phyloP scores from a whole-genome alignment of 1,140 invertebrate species.

The Trichomalopsis sarcophagae region DNA sequence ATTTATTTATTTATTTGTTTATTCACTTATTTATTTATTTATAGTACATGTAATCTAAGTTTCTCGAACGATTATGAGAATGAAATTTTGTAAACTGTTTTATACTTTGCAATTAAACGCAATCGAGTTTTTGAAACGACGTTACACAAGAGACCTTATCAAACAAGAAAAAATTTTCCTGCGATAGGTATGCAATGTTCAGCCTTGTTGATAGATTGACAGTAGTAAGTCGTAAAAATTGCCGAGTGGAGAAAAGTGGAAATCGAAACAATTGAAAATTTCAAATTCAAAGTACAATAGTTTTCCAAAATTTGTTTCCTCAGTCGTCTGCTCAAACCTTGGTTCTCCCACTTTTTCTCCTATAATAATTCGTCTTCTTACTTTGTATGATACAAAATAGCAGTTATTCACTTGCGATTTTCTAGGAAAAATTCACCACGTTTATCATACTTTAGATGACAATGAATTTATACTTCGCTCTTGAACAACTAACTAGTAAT shows the following conservation, averaged over 20 bases:
- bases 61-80: constrained; percentile 26
- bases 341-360: constrained; percentile 8
- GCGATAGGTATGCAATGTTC: not conserved
- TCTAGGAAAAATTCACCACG: constrained; percentile 8
- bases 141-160: too few relatives aligned
- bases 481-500: constrained; percentile 1
- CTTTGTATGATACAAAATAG: constrained; percentile 48
- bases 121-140: not conserved
- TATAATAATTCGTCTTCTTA: constrained; percentile 22
- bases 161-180: not conserved
- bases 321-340: constrained; percentile 8
- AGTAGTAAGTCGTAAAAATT: not conserved
- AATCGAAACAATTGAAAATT: not conserved
- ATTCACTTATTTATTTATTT: constrained; percentile 53
- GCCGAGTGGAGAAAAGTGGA: not conserved
- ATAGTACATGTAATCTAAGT: constrained; percentile 30
- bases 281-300: not conserved
- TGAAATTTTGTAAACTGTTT: constrained; percentile 17
- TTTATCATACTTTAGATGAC: not conserved
- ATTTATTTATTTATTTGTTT: constrained; percentile 53
- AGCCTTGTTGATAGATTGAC: not conserved
- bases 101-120: not conserved
- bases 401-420: constrained; percentile 11
- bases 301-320: constrained; percentile 44
- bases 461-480: not conserved